These are phyloP conservation scores for Tamias sibiricus DNA, from an alignment of 2,113 vertebrate species.

Conservation along the genomic window DNA sequence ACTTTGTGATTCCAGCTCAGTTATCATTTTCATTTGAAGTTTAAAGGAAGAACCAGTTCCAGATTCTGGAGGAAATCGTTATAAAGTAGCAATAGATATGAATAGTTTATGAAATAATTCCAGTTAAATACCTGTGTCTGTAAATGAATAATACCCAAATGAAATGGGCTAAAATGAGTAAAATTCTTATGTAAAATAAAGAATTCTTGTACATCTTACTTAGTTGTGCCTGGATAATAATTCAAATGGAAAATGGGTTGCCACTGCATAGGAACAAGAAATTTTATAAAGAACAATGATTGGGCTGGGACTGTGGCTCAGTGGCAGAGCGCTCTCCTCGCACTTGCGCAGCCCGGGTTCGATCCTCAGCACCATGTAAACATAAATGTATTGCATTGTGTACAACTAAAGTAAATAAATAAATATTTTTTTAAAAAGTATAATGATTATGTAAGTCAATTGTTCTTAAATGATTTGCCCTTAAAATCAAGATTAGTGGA, in stretches of 20 bases:
- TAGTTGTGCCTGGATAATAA: neutral
- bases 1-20: constrained; percentile 15
- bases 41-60: constrained; percentile 16
- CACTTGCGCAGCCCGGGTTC: too few species aligned
- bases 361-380: too few species aligned
- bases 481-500: constrained; percentile 29
- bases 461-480: constrained; percentile 47
- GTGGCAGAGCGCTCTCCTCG: too few species aligned
- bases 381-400: too few species aligned
- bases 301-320: too few species aligned
- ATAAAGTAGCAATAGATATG: neutral
- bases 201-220: neutral
- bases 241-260: neutral
- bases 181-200: constrained; percentile 20
- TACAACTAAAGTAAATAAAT: too few species aligned
- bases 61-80: neutral
- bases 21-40: constrained; percentile 38
- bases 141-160: neutral
- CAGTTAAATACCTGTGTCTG: neutral
- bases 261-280: neutral
- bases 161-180: neutral
- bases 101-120: constrained; percentile 21
- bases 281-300: constrained; percentile 33
- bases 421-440: too few species aligned
- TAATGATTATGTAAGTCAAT: neutral